A percentile compares a stretch with the other conserved stretches of the same genome.
phyloP scores from a whole-genome alignment of 2,888 invertebrate genomes.

The Athetis lepigone region DNA sequence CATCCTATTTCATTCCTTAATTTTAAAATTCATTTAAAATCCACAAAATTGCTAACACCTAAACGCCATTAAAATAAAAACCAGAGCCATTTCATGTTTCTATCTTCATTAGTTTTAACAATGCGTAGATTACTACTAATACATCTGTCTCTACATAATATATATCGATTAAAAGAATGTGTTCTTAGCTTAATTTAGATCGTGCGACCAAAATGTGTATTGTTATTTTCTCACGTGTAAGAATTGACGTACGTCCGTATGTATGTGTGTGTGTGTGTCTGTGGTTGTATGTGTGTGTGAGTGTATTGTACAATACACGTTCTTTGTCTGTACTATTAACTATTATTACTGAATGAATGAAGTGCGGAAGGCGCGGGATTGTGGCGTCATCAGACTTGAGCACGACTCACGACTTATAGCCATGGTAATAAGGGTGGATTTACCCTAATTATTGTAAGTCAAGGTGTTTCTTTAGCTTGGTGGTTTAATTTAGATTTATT shows the following conservation, averaged over 20 bases:
- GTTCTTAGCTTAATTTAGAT: constrained; percentile 35
- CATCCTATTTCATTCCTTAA: no score
- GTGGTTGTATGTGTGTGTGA: constrained; percentile 18
- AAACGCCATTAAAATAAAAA: no score
- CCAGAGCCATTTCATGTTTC: no score
- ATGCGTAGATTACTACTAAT: no score
- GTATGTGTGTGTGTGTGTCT: constrained; percentile 25
- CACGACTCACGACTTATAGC: constrained; percentile 51
- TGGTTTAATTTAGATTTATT: constrained; percentile 22
- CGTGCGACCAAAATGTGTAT: constrained; percentile 46
- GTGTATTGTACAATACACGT: constrained; percentile 6
- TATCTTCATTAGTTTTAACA: no score
- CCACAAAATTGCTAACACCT: no score
- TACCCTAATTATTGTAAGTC: constrained; percentile 47
- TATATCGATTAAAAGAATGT: constrained; percentile 18
- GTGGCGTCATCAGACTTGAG: constrained; percentile 62
- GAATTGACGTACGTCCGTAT: constrained; percentile 16
- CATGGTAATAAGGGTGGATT: constrained; percentile 47
- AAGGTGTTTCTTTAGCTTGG: constrained; percentile 9
- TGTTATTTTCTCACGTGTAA: constrained; percentile 45
- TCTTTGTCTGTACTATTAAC: constrained; percentile 44
- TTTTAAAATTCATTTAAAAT: no score
- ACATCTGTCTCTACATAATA: no score
- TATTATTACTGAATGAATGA: constrained; percentile 70
- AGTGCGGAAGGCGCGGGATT: constrained; percentile 65